A percentile compares a stretch with the other conserved stretches of the same genome.
Evolutionary conservation across 1,140 invertebrate genomes (phyloP).

Genomic region (Apis florea): DNA sequence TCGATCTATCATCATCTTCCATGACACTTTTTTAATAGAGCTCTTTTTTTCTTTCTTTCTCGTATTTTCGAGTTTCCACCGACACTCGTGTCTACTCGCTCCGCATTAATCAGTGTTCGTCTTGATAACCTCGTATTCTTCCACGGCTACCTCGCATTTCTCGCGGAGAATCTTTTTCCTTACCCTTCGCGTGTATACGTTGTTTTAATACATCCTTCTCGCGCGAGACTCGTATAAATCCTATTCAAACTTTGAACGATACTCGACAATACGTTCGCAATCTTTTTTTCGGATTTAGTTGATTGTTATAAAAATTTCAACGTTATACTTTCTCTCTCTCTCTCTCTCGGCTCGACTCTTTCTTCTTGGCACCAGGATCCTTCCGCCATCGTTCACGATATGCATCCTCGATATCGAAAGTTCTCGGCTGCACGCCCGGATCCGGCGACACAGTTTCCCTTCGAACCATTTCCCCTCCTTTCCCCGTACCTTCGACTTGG

Average conservation of each 20-base stretch:
- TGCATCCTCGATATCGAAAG: slow-evolving; percentile 48
- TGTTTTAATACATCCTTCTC: not conserved
- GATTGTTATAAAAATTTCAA: not conserved
- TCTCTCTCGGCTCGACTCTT: not conserved
- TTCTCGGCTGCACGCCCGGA: slow-evolving; percentile 21
- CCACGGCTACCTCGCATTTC: too few species aligned
- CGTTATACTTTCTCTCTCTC: too few species aligned
- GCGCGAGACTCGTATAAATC: not conserved
- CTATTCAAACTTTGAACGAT: not conserved
- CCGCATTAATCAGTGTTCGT: not conserved
- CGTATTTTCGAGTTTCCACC: not conserved
- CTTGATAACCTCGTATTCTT: not conserved
- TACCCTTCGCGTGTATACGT: not conserved
- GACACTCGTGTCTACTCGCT: not conserved
- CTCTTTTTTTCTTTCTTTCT: not conserved
- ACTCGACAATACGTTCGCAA: not conserved
- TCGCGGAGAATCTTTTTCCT: too few species aligned
- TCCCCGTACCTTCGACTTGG: slow-evolving; percentile 55
- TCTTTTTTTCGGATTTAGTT: not conserved
- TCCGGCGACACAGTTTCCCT: slow-evolving; percentile 44
- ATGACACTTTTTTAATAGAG: slow-evolving; percentile 5
- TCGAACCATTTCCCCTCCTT: slow-evolving; percentile 31
- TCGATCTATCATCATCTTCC: slow-evolving; percentile 9
- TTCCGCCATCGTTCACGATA: slow-evolving; percentile 39
- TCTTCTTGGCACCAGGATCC: slow-evolving; percentile 39